phyloP scores from a whole-genome alignment of 2,888 invertebrate genomes.

The Xanthia togata region DNA sequence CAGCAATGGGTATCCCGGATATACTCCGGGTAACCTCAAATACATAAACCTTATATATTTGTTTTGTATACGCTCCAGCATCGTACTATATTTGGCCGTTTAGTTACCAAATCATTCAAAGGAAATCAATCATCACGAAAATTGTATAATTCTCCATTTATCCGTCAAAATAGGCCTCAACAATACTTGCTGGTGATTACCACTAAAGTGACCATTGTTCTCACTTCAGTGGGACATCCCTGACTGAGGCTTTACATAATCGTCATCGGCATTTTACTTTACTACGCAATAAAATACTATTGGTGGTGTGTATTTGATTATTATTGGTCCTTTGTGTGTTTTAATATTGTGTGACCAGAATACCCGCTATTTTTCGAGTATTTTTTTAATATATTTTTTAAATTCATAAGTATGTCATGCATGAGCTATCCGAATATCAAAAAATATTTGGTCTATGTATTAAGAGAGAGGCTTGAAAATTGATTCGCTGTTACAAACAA shows the following conservation, averaged over 20 bases:
- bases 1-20: no score
- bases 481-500: no score
- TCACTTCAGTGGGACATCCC: conserved; percentile 28
- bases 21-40: no score
- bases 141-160: conserved; percentile 13
- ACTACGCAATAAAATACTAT: conserved; percentile 2
- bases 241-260: conserved; percentile 5
- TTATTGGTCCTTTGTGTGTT: background rate
- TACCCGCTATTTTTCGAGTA: no score
- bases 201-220: conserved; percentile 49
- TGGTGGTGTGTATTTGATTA: background rate
- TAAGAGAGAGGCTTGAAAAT: no score
- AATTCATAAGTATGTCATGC: no score
- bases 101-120: background rate
- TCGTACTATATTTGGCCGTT: no score
- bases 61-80: no score
- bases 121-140: conserved; percentile 48
- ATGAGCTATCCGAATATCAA: no score
- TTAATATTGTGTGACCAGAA: background rate
- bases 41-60: no score
- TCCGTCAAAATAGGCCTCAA: conserved; percentile 19
- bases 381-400: no score
- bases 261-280: background rate
- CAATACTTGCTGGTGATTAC: conserved; percentile 1
- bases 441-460: no score